Base-by-base conservation (phyloP, 2,888 invertebrate species). In the Napeogenes inachia region DNA sequence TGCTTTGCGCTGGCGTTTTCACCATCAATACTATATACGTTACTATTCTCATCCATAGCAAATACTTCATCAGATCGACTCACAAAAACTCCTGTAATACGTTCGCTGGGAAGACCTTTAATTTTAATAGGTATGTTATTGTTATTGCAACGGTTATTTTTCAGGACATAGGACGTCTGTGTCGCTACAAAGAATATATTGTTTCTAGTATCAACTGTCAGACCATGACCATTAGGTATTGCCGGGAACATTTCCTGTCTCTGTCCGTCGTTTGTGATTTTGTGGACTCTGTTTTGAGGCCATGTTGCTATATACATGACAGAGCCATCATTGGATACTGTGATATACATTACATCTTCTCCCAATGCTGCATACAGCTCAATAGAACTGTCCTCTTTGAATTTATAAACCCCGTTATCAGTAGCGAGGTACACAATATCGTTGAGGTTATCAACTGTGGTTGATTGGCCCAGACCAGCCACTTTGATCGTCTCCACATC, bases 381-480 rank as follows among this genome's bases (percentile, higher is more conserved):
- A 4, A 82, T 75, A 4, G 82, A 77, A 0, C 80, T 76, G 58
- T 86, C 85, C 10, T 85, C 82, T 68, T 85, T 85, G 61, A 84
- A 89, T 81, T 84, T 89, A 57, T 88, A 89, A 0, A 89, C 84
- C 0, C 90, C 90, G 69, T 87, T 89, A 82, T 90, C 89, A 61
- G 89, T 88, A 0, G 87, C 89, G 53, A 90, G 73, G 68, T 88
- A 90, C 2, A 89, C 78, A 4, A 87, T 81, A 75, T 89, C 86
- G 67, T 89, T 89, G 13, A 85, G 79, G 82, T 90, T 89, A 82
- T 90, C 89, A 32, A 90, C 82, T 2, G 84, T 79, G 2, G 84
- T 84, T 12, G 89, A 89, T 59, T 90, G 90, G 53, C 89, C 90
- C 8, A 88, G 68, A 0, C 86, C 88, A 0, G 83, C 78, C 0